phyloP scores from a whole-genome alignment of 2,888 invertebrate species.

The Stictocephala bisonia region DNA sequence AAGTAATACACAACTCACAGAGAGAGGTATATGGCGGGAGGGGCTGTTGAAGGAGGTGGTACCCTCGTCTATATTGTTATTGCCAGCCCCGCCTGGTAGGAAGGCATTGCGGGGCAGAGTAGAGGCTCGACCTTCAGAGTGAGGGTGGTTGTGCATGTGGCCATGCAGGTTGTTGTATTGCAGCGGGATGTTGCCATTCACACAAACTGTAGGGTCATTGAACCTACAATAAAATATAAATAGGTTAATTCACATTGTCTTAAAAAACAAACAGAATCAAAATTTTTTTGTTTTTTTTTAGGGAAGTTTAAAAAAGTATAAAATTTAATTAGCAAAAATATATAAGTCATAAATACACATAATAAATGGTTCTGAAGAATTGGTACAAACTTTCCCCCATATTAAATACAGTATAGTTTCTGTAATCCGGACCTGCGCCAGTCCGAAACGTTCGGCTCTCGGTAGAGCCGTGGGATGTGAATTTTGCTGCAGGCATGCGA shows the following conservation, averaged over 20 bases:
- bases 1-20: no score
- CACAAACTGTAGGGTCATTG: slow-evolving; percentile 71
- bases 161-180: slow-evolving; percentile 65
- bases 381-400: no score
- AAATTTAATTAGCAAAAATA: no score
- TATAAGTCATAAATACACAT: no score
- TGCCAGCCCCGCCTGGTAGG: slow-evolving; percentile 60
- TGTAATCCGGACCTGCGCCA: no score
- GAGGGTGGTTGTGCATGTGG: slow-evolving; percentile 64
- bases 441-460: no score
- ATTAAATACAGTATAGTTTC: no score
- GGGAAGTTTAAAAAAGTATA: no score
- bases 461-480: no score
- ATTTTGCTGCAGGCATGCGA: no score
- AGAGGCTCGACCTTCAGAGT: slow-evolving; percentile 69
- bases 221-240: slow-evolving; percentile 68
- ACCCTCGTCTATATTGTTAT: slow-evolving; percentile 49
- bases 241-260: no score
- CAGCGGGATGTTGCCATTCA: slow-evolving; percentile 60
- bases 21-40: slow-evolving; percentile 48
- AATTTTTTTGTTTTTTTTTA: background rate
- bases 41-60: slow-evolving; percentile 55
- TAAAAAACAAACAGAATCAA: background rate
- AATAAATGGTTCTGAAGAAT: no score
- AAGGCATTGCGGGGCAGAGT: slow-evolving; percentile 79